Conservation (phyloP, 2,888 invertebrate genomes). For the Oasisia sp. region DNA sequence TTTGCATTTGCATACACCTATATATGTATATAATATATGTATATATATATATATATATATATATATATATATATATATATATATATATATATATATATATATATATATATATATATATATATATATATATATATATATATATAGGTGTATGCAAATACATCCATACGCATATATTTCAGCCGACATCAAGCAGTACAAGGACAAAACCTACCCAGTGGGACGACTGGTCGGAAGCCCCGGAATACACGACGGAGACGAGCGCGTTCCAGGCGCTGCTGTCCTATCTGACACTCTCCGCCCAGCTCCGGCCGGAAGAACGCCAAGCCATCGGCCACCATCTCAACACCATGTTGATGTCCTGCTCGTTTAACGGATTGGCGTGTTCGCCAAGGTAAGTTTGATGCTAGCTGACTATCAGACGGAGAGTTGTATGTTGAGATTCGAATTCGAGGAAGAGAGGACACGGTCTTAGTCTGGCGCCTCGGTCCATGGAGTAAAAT, state of each 20-base stretch:
- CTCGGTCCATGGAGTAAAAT: too few species aligned
- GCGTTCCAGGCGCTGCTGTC: background rate
- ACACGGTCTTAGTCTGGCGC: too few species aligned
- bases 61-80: too few species aligned
- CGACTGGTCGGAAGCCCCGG: background rate
- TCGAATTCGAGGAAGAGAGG: too few species aligned
- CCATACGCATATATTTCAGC: background rate
- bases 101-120: too few species aligned
- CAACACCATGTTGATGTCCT: conserved; percentile 23
- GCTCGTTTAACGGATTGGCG: conserved; percentile 1
- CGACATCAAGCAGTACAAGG: background rate
- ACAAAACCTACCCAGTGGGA: background rate
- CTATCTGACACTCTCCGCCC: conserved; percentile 17
- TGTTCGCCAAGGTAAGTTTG: conserved; percentile 24
- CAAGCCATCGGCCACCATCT: conserved; percentile 19
- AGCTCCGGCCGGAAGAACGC: background rate
- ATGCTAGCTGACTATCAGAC: background rate
- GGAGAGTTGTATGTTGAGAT: background rate
- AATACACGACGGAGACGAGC: background rate
- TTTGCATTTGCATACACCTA: background rate
- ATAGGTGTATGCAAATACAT: background rate
- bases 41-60: too few species aligned
- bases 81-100: too few species aligned
- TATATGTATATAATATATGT: background rate
- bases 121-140: background rate